Percentiles rank a stretch among this genome's conserved stretches.
Conservation (phyloP, 2,113 vertebrate species). For the Thymallus thymallus region DNA sequence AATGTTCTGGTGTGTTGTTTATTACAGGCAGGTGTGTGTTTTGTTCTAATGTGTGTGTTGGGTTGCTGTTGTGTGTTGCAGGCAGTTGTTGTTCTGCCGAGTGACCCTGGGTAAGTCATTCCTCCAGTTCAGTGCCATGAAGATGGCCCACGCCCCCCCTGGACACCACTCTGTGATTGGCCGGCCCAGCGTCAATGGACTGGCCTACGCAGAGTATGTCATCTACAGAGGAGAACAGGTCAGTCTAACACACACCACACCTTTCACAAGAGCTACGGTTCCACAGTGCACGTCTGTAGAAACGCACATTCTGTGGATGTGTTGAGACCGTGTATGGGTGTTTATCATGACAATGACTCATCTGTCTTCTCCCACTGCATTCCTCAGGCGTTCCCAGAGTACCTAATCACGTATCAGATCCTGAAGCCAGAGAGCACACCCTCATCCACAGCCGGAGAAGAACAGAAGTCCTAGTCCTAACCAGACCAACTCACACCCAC, state of each 20-base stretch:
- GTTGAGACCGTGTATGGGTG: no score
- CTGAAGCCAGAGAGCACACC: constrained; percentile 91
- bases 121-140: constrained; percentile 99
- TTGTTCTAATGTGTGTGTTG: neutral
- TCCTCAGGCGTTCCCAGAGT: constrained; percentile 92
- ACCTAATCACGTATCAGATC: constrained; percentile 98
- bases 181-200: constrained; percentile 93
- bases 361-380: neutral
- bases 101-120: constrained; percentile 99
- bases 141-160: constrained; percentile 96
- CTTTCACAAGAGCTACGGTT: neutral
- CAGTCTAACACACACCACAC: constrained; percentile 18
- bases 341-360: neutral
- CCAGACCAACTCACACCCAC: constrained; percentile 7
- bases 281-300: no score
- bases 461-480: constrained; percentile 91
- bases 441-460: constrained; percentile 81
- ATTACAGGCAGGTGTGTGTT: neutral
- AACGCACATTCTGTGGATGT: no score
- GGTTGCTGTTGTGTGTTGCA: constrained; percentile 51
- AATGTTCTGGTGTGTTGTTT: neutral
- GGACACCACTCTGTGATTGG: constrained; percentile 98
- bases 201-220: constrained; percentile 94
- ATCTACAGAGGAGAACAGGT: constrained; percentile 99
- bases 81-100: constrained; percentile 98